A percentile compares a stretch with the other conserved stretches of the same genome.
phyloP scores from a whole-genome alignment of 2,797 vertebrate species.

The Okamejei kenojei region DNA sequence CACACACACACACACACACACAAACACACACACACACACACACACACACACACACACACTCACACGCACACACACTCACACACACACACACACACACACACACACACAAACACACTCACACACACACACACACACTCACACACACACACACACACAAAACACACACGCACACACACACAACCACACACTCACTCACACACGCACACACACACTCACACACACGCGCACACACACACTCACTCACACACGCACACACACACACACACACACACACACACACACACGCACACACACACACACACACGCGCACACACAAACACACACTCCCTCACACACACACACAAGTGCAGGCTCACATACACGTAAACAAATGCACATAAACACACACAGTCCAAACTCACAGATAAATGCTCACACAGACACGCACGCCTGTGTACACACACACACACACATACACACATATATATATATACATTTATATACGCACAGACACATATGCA shows the following conservation, averaged over 20 bases:
- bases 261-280: neutral
- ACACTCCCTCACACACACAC: too few species aligned
- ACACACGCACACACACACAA: too few species aligned
- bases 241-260: neutral
- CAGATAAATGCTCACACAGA: too few species aligned
- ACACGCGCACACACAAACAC: too few species aligned
- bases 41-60: neutral
- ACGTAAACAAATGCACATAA: neutral
- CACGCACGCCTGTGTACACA: neutral
- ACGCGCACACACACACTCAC: neutral
- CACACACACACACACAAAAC: too few species aligned
- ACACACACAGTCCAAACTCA: neutral
- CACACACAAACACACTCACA: too few species aligned
- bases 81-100: neutral
- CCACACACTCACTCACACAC: slow-evolving; percentile 42
- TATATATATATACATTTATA: neutral
- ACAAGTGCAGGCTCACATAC: slow-evolving; percentile 41
- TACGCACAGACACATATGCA: neutral
- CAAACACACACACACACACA: neutral
- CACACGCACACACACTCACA: neutral
- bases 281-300: too few species aligned
- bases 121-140: too few species aligned
- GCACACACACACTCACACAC: neutral
- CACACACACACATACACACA: neutral
- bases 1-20: slow-evolving; percentile 42